Evolutionary conservation across 2,888 invertebrate genomes (phyloP).

Genomic region (Scaptomyza flava): DNA sequence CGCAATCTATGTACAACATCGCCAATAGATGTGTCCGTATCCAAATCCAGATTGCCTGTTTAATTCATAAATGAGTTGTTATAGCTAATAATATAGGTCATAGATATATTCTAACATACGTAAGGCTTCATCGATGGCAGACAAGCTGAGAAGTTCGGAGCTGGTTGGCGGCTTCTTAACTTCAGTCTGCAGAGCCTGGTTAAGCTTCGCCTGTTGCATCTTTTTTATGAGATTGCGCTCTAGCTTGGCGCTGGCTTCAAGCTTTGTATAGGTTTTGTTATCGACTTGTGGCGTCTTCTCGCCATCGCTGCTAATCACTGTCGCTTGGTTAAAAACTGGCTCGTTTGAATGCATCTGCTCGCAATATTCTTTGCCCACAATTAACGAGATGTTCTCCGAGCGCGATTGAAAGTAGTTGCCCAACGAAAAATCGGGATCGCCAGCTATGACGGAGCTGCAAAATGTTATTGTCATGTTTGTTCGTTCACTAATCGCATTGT

Average conservation of each 20-base stretch:
- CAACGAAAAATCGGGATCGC: conserved; percentile 81
- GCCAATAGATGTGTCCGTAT: conserved; percentile 72
- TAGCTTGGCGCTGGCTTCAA: conserved; percentile 60
- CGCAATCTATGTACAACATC: conserved; percentile 73
- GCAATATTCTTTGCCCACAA: conserved; percentile 68
- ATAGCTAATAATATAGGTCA: too few relatives aligned
- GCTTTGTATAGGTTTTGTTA: conserved; percentile 79
- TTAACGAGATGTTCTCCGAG: conserved; percentile 80
- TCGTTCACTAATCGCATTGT: not conserved
- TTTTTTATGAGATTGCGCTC: conserved; percentile 57
- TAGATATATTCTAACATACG: conserved; percentile 58
- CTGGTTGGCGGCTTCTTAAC: conserved; percentile 50
- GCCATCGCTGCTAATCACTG: conserved; percentile 15
- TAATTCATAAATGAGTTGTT: not conserved
- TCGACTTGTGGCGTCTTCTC: conserved; percentile 74
- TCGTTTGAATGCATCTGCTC: conserved; percentile 59
- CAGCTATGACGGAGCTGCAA: conserved; percentile 71
- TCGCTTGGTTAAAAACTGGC: conserved; percentile 56
- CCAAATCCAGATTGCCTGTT: conserved; percentile 75
- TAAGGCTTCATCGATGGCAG: conserved; percentile 81
- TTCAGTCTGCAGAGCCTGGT: conserved; percentile 50
- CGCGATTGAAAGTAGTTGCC: conserved; percentile 82
- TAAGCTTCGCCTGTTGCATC: conserved; percentile 69
- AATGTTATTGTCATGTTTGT: not conserved
- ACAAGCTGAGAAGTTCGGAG: conserved; percentile 80